phyloP scores from a whole-genome alignment of 2,888 invertebrate genomes.

The Diploptera punctata region DNA sequence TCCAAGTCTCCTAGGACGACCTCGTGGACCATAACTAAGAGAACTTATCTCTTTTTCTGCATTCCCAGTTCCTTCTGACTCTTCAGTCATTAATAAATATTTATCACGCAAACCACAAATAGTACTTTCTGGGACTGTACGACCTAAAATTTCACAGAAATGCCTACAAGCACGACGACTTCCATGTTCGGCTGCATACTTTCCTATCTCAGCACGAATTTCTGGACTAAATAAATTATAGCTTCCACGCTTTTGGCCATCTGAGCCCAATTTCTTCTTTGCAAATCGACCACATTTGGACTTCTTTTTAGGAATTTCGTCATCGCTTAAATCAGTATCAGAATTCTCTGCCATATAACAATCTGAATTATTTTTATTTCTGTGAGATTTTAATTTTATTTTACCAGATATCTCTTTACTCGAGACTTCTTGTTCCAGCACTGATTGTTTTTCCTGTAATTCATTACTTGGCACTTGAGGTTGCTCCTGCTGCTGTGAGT shows the following conservation, averaged over 20 bases:
- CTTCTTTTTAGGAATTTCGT: constrained; percentile 1
- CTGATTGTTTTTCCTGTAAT: no score
- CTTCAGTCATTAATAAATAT: constrained; percentile 44
- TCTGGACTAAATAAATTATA: constrained; percentile 49
- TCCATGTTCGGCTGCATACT: constrained; percentile 48
- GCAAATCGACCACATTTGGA: not conserved
- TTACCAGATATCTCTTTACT: not conserved
- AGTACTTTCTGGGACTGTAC: constrained; percentile 48
- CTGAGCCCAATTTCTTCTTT: constrained; percentile 20
- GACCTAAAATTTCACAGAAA: constrained; percentile 46
- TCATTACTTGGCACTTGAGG: not conserved
- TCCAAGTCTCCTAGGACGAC: constrained; percentile 48
- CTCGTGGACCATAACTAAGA: constrained; percentile 47
- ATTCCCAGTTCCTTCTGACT: not conserved
- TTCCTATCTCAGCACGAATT: constrained; percentile 46
- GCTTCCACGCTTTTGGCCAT: constrained; percentile 43
- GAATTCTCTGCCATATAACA: not conserved
- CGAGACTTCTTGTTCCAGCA: not conserved
- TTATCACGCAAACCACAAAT: constrained; percentile 49
- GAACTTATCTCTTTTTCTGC: constrained; percentile 44
- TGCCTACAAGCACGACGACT: constrained; percentile 46
- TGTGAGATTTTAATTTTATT: no score
- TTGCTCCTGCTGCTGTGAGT: not conserved
- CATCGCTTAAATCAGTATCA: not conserved
- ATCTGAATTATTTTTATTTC: constrained; percentile 18